Evolutionary conservation across 2,888 invertebrate species (phyloP).

Genomic region (Crossocerus cetratus): DNA sequence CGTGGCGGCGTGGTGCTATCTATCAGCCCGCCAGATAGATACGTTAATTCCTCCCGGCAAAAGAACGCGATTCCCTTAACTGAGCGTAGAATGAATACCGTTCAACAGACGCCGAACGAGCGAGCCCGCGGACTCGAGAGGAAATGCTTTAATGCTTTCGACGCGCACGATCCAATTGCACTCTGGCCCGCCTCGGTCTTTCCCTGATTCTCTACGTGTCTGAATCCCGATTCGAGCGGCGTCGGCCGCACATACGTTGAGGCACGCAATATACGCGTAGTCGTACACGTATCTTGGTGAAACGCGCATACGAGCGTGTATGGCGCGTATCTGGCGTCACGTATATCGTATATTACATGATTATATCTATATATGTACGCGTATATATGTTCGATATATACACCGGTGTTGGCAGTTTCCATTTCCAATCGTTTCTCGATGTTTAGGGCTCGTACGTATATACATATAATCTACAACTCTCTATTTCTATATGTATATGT

Average conservation of each 20-base stretch:
- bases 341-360: slow-evolving; percentile 45
- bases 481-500: slow-evolving; percentile 3
- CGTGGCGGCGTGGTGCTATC: no score
- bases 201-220: no score
- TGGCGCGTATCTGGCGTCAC: slow-evolving; percentile 52
- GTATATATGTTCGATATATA: slow-evolving; percentile 35
- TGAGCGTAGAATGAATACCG: background rate
- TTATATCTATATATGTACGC: slow-evolving; percentile 38
- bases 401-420: no score
- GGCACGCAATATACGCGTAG: slow-evolving; percentile 55
- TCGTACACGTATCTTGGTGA: slow-evolving; percentile 38
- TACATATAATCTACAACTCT: slow-evolving; percentile 16
- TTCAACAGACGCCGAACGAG: background rate
- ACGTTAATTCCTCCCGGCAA: no score
- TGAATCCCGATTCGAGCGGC: slow-evolving; percentile 63
- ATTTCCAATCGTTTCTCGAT: slow-evolving; percentile 41
- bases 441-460: slow-evolving; percentile 24
- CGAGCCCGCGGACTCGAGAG: background rate
- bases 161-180: no score
- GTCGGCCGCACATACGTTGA: slow-evolving; percentile 74
- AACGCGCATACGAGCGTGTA: slow-evolving; percentile 41
- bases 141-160: no score
- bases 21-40: no score
- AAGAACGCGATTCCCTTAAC: no score
- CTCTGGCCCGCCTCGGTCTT: no score